Conservation (phyloP, 1,140 invertebrate genomes). For the Ladona fulva region DNA sequence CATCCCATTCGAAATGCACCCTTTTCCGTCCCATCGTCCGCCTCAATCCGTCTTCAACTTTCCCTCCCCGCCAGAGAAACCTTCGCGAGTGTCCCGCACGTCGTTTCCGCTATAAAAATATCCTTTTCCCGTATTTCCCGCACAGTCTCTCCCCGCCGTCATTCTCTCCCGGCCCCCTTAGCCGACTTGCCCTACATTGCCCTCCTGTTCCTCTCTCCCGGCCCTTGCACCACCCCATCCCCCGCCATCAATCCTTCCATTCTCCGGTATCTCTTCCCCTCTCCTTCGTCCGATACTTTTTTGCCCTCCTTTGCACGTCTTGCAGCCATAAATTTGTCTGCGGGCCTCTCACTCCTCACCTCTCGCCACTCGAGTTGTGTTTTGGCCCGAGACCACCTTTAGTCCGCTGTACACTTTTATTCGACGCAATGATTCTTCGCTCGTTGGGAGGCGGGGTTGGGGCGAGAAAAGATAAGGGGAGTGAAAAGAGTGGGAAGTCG, state of each 20-base stretch:
- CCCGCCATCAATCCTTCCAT: conserved; percentile 1
- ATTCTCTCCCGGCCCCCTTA: too few species aligned
- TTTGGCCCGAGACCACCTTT: not conserved
- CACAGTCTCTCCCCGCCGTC: too few species aligned
- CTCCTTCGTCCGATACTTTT: not conserved
- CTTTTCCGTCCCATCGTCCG: not conserved
- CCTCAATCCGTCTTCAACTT: not conserved
- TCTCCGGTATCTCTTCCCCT: not conserved
- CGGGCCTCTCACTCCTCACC: not conserved
- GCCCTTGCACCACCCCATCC: not conserved
- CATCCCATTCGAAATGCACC: not conserved
- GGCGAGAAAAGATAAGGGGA: not conserved
- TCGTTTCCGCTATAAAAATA: not conserved
- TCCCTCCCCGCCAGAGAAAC: not conserved
- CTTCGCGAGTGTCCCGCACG: not conserved
- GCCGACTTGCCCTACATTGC: too few species aligned
- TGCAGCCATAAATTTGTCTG: not conserved
- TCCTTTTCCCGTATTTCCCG: not conserved
- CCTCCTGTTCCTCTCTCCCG: too few species aligned
- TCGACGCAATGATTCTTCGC: conserved; percentile 1
- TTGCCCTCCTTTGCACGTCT: conserved; percentile 6
- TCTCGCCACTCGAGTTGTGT: not conserved
- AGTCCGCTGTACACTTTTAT: not conserved
- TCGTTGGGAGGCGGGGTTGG: not conserved
- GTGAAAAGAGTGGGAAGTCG: not conserved